Percentiles rank a stretch among this genome's conserved stretches.
Conservation (phyloP, 2,888 invertebrate genomes). For the Boloria selene region DNA sequence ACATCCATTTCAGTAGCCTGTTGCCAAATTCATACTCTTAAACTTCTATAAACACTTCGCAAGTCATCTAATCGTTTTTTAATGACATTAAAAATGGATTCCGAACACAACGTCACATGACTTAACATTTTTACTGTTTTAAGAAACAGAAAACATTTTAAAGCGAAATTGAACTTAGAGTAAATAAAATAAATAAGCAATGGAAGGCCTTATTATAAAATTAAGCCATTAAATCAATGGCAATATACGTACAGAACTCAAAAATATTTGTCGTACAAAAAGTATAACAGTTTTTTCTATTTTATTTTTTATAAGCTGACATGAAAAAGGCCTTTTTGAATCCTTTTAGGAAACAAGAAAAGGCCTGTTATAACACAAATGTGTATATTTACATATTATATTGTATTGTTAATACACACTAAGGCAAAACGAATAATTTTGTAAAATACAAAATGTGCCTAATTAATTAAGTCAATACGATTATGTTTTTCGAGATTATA, state of each 20-base stretch:
- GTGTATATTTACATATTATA: slow-evolving; percentile 1
- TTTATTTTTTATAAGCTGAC: neutral
- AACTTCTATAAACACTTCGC: too few relatives aligned
- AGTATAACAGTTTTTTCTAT: neutral
- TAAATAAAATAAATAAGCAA: slow-evolving; percentile 12
- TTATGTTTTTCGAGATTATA: slow-evolving; percentile 65
- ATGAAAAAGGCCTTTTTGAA: neutral
- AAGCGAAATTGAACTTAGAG: neutral
- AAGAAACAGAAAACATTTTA: neutral
- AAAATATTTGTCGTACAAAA: slow-evolving; percentile 7
- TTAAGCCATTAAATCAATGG: slow-evolving; percentile 20
- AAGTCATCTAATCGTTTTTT: too few relatives aligned
- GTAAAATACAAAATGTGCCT: slow-evolving; percentile 47
- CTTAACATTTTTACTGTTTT: too few relatives aligned
- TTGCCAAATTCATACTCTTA: too few relatives aligned
- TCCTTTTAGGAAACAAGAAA: neutral
- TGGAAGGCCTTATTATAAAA: slow-evolving; percentile 19
- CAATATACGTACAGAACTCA: neutral
- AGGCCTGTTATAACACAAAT: slow-evolving; percentile 1
- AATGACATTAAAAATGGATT: too few relatives aligned
- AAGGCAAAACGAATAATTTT: slow-evolving; percentile 22
- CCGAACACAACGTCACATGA: too few relatives aligned
- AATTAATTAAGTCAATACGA: slow-evolving; percentile 42
- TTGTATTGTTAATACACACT: slow-evolving; percentile 3
- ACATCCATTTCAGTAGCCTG: too few relatives aligned